Evolutionary conservation across 2,113 vertebrate genomes (phyloP), one percentile per base, ranked within the genome.

Genomic region (Okapia johnstoni): DNA sequence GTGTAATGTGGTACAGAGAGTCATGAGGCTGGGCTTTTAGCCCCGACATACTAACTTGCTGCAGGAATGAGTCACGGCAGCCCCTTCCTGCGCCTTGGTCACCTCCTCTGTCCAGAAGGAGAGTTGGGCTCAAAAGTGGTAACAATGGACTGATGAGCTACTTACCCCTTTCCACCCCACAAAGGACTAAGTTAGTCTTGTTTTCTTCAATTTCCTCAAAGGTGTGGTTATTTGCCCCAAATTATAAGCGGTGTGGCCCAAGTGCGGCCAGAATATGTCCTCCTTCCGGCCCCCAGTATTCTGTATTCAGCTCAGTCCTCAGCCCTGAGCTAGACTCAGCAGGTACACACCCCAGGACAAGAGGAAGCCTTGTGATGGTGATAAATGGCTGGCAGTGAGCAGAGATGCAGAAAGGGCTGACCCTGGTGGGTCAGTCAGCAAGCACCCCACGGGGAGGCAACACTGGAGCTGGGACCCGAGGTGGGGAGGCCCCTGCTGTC

Each of bases 1-100:
- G 1, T 15, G 4, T 11, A 5, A 6, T 0, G 0, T 19, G 2
- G 26, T 12, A 9, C 9, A 28, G 14, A 40, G 3, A 23, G 4
- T 8, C 9, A 0, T 1, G 15, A 66, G 4, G 21, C 26, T 80
- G 85, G 63, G 16, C 10, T 57, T 58, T 89, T 26, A 9, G 26
- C 10, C 52, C 52, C 28, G 8, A 0, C 21, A 4, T 19, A 7
- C 9, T 2, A 3, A 60, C 30, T 17, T 80, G 73, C 36, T 1
- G 2, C 36, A 30, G 86, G 23, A 58, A 16, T 0, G 1, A 43
- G 52, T 46, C 25, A 15, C 2, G 0, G 6, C 19, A n/a, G n/a
- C 57, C 77, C 52, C 8, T 3, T n/a, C 16, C 77, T 48, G 48
- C 12, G 6, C 36, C 25, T 66, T 5, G 7, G 58, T 26, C 6